Evolutionary conservation across 1,140 invertebrate genomes (phyloP), one percentile per base, ranked within the genome.

Genomic region (Cryptotermes secundus): DNA sequence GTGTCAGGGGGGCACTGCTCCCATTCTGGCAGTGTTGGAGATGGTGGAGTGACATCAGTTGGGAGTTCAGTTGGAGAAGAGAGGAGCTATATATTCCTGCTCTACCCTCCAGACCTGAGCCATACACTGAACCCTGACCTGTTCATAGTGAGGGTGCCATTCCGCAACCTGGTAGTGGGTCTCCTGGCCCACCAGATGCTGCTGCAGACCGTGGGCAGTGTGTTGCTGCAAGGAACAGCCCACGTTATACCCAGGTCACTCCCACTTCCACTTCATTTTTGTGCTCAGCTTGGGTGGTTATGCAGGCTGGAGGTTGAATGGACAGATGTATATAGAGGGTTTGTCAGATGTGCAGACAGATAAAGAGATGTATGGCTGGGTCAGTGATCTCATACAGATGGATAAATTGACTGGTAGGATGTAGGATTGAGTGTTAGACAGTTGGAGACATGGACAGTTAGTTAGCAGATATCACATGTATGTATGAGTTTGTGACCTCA

Each of bases 131-230:
- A 96, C 89, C 94, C 96, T 59, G 96, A 97, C 86, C 91, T 96
- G 84, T 96, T 95, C 87, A 94, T 94, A 49, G 93, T 94, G 45
- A 93, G 96, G 86, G 96, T 99, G 59, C 96, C 97, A 35, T 95
- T 98, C 86, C 92, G 95, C 87, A 96, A 94, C 86, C 89, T 98
- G 42, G 94, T 98, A 0, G 95, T 98, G 4, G 96, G 97, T 19
- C 92, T 99, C 49, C 88, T 98, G 81, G 96, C 97, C 31, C 97
- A 98, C 89, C 96, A 98, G 90, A 96, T 98, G 91, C 90, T 98
- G 80, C 92, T 98, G 36, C 97, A 98, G 89, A 96, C 96, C 83
- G 94, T 98, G 81, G 96, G 96, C 10, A 96, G 94, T 87, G 90
- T 98, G 42, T 90, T 99, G 9, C 92, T 99, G 81, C 94, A 95